phyloP scores from a whole-genome alignment of 2,113 vertebrate species.

The Triplophysa dalaica region DNA sequence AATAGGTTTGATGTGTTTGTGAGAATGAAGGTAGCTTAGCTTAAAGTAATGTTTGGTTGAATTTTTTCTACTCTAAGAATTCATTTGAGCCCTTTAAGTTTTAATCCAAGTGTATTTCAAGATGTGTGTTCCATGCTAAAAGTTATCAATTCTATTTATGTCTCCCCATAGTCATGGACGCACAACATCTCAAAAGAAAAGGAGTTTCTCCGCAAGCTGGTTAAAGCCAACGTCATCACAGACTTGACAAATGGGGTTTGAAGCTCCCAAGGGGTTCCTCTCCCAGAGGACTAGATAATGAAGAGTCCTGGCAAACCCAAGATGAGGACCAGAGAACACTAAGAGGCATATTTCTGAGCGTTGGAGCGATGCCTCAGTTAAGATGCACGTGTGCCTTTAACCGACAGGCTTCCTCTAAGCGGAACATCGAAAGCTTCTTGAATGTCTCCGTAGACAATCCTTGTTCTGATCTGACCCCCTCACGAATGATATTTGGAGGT shows the following conservation, averaged over 20 bases:
- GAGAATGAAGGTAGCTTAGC: neutral
- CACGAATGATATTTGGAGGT: neutral
- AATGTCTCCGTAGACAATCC: conserved; percentile 28
- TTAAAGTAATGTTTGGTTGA: too few relatives aligned
- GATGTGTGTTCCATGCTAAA: too few relatives aligned
- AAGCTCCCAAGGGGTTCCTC: conserved; percentile 58
- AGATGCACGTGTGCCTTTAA: conserved; percentile 70
- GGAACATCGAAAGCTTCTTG: neutral
- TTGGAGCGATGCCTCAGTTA: conserved; percentile 54
- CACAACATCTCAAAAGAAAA: conserved; percentile 98
- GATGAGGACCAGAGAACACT: conserved; percentile 31
- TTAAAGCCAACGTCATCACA: conserved; percentile 89
- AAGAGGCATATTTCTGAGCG: conserved; percentile 1
- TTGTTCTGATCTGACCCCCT: neutral
- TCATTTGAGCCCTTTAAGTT: too few relatives aligned
- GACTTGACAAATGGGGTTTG: conserved; percentile 95
- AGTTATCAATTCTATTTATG: neutral
- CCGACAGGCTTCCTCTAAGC: conserved; percentile 65
- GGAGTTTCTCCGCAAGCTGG: conserved; percentile 94
- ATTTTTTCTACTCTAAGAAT: too few relatives aligned
- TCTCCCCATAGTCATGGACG: conserved; percentile 88
- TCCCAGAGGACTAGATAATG: conserved; percentile 54
- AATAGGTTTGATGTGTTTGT: neutral
- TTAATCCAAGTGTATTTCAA: too few relatives aligned
- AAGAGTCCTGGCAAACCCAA: conserved; percentile 50